phyloP scores from a whole-genome alignment of 2,113 vertebrate genomes.

The Coptodon bakossiorum region DNA sequence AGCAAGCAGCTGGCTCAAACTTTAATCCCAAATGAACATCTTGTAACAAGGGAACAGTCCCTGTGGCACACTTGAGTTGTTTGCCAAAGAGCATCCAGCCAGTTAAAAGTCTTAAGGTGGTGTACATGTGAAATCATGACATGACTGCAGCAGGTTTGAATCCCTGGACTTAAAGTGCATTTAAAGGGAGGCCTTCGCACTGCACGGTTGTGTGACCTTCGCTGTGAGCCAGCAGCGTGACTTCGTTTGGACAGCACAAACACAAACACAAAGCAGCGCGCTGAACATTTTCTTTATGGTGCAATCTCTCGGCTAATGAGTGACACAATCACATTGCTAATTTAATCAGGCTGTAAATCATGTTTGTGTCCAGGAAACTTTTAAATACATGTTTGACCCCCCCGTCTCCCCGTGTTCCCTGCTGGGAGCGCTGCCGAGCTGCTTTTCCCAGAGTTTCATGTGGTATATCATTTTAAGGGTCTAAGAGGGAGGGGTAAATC shows the following conservation, averaged over 20 bases:
- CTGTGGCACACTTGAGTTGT: background rate
- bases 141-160: background rate
- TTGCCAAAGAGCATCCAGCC: background rate
- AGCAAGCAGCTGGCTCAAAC: background rate
- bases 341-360: background rate
- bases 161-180: background rate
- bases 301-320: background rate
- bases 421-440: background rate
- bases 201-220: background rate
- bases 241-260: background rate
- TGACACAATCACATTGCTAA: background rate
- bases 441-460: background rate
- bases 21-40: background rate
- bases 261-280: background rate
- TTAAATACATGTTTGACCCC: background rate
- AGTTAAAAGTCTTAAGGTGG: background rate
- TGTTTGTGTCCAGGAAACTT: background rate
- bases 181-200: background rate
- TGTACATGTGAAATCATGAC: background rate
- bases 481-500: background rate
- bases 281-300: background rate
- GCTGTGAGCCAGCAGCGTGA: background rate
- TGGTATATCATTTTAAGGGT: background rate
- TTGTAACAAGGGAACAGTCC: background rate
- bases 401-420: background rate